A percentile compares a stretch with the other conserved stretches of the same genome.
phyloP scores from a whole-genome alignment of 1,140 invertebrate genomes.

The Pteromalus puparum region DNA sequence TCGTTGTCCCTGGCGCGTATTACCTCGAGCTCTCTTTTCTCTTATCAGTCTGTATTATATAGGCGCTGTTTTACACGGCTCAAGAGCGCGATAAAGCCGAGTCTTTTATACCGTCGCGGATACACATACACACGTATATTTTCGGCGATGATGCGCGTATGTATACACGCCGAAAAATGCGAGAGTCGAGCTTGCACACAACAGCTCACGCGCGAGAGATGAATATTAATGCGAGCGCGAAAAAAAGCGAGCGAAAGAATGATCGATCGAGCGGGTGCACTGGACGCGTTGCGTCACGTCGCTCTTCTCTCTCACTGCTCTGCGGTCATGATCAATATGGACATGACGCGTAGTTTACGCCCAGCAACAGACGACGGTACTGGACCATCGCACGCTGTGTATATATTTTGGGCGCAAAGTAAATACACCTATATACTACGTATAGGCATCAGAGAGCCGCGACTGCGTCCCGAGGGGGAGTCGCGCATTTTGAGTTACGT shows the following conservation, averaged over 20 bases:
- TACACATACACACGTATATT: neutral
- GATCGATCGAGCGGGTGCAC: neutral
- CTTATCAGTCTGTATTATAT: neutral
- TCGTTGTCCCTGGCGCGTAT: neutral
- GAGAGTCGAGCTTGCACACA: too few species aligned
- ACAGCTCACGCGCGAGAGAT: too few species aligned
- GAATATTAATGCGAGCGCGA: neutral
- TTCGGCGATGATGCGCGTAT: neutral
- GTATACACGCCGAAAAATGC: too few species aligned
- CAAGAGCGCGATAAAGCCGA: neutral
- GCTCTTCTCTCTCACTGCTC: too few species aligned
- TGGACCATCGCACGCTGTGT: neutral
- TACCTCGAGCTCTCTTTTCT: neutral
- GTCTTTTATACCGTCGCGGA: neutral
- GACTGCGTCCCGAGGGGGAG: neutral
- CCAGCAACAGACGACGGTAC: too few species aligned
- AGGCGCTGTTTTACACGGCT: neutral
- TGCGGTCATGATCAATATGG: too few species aligned
- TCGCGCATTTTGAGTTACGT: slow-evolving; percentile 6
- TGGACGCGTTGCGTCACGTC: neutral
- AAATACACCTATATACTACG: neutral
- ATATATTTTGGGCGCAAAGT: neutral
- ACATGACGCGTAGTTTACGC: neutral
- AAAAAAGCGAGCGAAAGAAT: neutral
- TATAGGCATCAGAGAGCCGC: too few species aligned